A percentile compares a stretch with the other conserved stretches of the same genome.
phyloP scores from a whole-genome alignment of 2,888 invertebrate species.

The Noctua janthina region DNA sequence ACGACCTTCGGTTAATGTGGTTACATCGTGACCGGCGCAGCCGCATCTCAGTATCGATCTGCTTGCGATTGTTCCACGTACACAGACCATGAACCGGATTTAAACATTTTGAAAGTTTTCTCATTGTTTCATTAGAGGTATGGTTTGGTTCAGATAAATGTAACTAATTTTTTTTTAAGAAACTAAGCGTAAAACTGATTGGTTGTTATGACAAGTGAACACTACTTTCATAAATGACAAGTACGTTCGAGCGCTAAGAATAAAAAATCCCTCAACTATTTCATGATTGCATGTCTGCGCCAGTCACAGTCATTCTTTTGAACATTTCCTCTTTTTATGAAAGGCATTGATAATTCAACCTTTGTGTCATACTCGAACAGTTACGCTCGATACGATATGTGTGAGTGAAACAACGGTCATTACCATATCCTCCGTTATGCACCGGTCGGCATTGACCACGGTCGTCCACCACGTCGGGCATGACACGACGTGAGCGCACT shows the following conservation, averaged over 20 bases:
- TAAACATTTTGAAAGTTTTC: constrained; percentile 68
- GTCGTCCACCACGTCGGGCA: constrained; percentile 68
- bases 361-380: constrained; percentile 69
- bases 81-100: constrained; percentile 73
- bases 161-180: constrained; percentile 17
- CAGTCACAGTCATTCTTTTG: constrained; percentile 61
- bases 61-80: constrained; percentile 71
- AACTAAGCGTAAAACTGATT: constrained; percentile 11
- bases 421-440: constrained; percentile 80
- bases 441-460: constrained; percentile 82
- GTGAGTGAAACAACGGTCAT: constrained; percentile 76
- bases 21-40: constrained; percentile 65
- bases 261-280: constrained; percentile 54
- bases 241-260: constrained; percentile 25
- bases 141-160: constrained; percentile 34
- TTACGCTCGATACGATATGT: constrained; percentile 68
- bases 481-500: constrained; percentile 70
- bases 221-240: constrained; percentile 57
- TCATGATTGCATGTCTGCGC: constrained; percentile 66
- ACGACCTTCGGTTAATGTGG: constrained; percentile 73
- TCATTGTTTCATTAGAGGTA: constrained; percentile 67
- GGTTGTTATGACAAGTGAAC: constrained; percentile 27
- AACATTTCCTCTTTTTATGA: constrained; percentile 70
- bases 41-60: constrained; percentile 70
- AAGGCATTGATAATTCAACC: constrained; percentile 73